Percentiles rank a stretch among this genome's conserved stretches.
Conservation (phyloP, 2,797 vertebrate genomes). For the Tolypeutes matacus region DNA sequence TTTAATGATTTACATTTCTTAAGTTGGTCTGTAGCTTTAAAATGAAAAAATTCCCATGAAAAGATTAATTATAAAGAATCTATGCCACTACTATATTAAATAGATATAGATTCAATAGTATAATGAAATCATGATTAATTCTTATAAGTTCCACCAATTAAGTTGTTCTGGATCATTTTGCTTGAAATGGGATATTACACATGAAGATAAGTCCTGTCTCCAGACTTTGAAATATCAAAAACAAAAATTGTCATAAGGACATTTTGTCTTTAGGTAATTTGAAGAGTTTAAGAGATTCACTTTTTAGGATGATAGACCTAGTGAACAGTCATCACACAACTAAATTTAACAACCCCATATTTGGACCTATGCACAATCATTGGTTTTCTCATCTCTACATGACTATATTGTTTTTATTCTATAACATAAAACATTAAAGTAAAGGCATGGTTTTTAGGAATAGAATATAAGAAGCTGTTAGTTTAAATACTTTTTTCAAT, state of each 20-base stretch:
- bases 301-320: neutral
- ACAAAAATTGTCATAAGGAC: neutral
- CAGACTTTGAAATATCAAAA: neutral
- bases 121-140: neutral
- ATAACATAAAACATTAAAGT: neutral
- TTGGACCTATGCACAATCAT: neutral
- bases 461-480: neutral
- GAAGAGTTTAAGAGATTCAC: neutral
- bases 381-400: neutral
- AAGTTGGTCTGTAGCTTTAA: slow-evolving; percentile 67
- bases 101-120: neutral
- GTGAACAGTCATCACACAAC: neutral
- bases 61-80: neutral
- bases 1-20: neutral
- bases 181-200: neutral
- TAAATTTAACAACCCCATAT: neutral
- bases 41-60: slow-evolving; percentile 28
- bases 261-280: neutral
- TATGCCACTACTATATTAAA: neutral
- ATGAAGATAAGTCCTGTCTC: neutral
- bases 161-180: neutral
- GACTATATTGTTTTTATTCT: neutral
- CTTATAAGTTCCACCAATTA: neutral
- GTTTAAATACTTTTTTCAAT: neutral
- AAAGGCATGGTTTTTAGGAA: neutral